Base-by-base conservation (phyloP, 1,140 invertebrate genomes). In the Physella acuta region DNA sequence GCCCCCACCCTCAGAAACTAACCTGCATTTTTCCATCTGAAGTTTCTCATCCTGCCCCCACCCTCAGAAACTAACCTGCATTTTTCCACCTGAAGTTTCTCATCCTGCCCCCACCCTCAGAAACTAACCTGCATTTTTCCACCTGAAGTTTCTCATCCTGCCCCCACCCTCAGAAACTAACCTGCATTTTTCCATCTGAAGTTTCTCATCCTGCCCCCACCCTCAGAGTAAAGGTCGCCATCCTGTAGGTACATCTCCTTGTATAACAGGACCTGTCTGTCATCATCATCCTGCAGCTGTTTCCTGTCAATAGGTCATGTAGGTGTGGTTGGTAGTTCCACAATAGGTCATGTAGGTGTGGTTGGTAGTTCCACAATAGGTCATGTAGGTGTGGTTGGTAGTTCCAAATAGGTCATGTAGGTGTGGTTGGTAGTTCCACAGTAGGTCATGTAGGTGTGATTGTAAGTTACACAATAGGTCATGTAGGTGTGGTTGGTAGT, bases 231-330 rank as follows among this genome's bases (percentile, higher is more conserved):
- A 52, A 95, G 85, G 81, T 95, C 94, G 0, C 93, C 94, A 82
- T 95, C 93, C 79, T 94, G 92, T 20, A 95, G 88, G 55, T 93
- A 87, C 75, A 93, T 83, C 78, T 95, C 92, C 81, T 95, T 91
- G 0, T 94, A 84, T 49, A 92, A 77, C 75, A 89, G 88, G 3
- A 95, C 88, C 76, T 93, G 89, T 37, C 90, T 86, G 59, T 92
- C 90, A 83, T 95, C 93, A 75, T 94, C 90, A 82, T 94, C 93
- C 36, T 94, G 79, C 11, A 93, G 78, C 74, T 90, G 89, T 67
- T 90, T 89, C 86, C 90, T 91, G 68, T 68, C 78, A 73, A 49
- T 24, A 3, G 28, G 5, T 8, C 4, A 0, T 31, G 28, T 26
- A 2, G 36, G n/a, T n/a, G n/a, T n/a, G n/a, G n/a, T n/a, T n/a